These are phyloP conservation scores for Trypoxylus dichotomus DNA, from an alignment of 1,140 invertebrate species.

Conservation along the genomic window DNA sequence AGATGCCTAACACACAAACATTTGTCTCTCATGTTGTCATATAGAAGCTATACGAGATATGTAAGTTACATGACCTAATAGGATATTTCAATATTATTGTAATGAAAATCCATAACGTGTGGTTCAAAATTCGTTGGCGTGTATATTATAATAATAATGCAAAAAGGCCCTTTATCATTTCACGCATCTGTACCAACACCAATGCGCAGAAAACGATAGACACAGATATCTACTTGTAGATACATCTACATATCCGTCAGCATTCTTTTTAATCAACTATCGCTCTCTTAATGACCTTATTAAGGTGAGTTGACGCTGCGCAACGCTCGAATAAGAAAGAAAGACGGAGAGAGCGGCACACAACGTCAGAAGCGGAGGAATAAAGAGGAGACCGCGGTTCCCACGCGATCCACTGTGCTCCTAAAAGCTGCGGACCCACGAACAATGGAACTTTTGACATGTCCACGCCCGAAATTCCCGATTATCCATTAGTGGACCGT, in stretches of 20 bases:
- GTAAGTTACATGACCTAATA: too few relatives aligned
- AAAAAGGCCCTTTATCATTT: too few relatives aligned
- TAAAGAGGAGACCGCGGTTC: not conserved
- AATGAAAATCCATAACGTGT: too few relatives aligned
- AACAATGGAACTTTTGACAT: conserved; percentile 23
- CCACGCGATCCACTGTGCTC: conserved; percentile 2
- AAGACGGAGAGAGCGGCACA: not conserved
- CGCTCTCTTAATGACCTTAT: not conserved
- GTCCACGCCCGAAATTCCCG: conserved; percentile 22
- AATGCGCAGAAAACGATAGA: too few relatives aligned
- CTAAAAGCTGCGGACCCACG: conserved; percentile 17
- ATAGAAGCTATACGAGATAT: too few relatives aligned
- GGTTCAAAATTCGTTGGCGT: too few relatives aligned
- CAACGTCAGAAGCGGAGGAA: not conserved
- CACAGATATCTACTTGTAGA: too few relatives aligned
- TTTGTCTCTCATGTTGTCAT: too few relatives aligned
- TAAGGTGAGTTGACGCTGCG: not conserved
- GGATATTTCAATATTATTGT: too few relatives aligned
- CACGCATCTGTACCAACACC: too few relatives aligned
- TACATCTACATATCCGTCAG: not conserved
- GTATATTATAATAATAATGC: too few relatives aligned
- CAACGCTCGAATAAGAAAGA: not conserved
- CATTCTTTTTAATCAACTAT: not conserved
- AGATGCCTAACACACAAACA: too few relatives aligned
- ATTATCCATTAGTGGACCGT: conserved; percentile 12